Evolutionary conservation across 2,888 invertebrate species (phyloP).

Genomic region (Tanytarsus gracilentus): DNA sequence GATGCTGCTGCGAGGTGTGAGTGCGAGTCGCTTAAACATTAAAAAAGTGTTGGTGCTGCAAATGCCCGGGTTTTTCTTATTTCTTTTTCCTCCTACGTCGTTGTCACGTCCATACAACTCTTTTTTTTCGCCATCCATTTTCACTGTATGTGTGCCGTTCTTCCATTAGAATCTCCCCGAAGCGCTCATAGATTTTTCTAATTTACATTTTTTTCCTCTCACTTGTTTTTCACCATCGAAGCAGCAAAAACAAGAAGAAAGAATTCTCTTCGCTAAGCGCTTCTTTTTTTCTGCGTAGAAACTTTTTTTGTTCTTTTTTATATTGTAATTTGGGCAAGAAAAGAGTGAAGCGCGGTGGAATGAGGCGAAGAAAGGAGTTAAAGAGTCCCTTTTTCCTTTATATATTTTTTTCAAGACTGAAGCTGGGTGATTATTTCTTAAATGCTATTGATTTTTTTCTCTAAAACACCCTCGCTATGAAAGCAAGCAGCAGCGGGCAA

Average conservation of each 20-base stretch:
- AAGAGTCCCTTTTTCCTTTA: constrained; percentile 15
- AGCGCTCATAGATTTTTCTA: constrained; percentile 21
- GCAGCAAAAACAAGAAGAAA: neutral
- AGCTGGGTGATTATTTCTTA: constrained; percentile 29
- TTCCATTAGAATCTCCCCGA: neutral
- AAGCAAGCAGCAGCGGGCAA: neutral
- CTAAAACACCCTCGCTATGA: neutral
- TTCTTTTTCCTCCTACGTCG: constrained; percentile 1
- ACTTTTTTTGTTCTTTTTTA: neutral
- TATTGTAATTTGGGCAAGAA: no score
- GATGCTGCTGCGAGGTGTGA: neutral
- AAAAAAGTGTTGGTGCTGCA: constrained; percentile 19
- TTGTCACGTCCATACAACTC: constrained; percentile 22
- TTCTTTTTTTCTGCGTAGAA: neutral
- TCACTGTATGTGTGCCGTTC: neutral
- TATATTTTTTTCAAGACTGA: neutral
- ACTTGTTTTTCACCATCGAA: neutral
- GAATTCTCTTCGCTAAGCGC: neutral
- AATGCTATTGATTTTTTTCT: constrained; percentile 29
- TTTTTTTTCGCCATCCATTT: neutral
- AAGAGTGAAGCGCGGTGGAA: constrained; percentile 3
- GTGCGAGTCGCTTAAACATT: neutral
- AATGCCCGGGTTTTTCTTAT: constrained; percentile 20
- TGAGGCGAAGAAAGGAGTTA: constrained; percentile 6
- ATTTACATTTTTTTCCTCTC: constrained; percentile 25